phyloP scores from a whole-genome alignment of 2,888 invertebrate species.

The Pemphredon lugubris region DNA sequence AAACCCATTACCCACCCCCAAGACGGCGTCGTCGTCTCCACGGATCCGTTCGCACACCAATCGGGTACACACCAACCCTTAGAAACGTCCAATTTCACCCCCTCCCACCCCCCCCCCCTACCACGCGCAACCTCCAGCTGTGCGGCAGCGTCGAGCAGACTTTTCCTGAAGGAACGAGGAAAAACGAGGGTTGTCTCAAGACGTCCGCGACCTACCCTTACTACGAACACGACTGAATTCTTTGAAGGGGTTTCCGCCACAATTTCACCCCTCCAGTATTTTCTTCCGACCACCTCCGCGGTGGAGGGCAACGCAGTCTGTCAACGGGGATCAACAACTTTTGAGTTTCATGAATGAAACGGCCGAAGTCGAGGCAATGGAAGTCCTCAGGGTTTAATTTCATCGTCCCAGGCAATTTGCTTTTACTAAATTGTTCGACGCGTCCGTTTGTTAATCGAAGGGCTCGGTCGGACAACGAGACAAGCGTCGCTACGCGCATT shows the following conservation, averaged over 20 bases:
- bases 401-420: too few species aligned
- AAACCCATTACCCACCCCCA: constrained; percentile 80
- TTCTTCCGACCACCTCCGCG: constrained; percentile 44
- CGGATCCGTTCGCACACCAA: constrained; percentile 48
- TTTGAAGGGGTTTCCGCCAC: constrained; percentile 59
- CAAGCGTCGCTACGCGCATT: too few species aligned
- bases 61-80: constrained; percentile 44
- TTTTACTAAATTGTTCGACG: too few species aligned
- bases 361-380: constrained; percentile 15
- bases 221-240: constrained; percentile 66
- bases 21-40: constrained; percentile 56
- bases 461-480: too few species aligned
- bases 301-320: constrained; percentile 42
- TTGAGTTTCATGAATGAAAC: constrained; percentile 63
- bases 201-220: constrained; percentile 78
- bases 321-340: constrained; percentile 52
- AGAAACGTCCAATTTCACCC: constrained; percentile 59
- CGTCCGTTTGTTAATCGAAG: too few species aligned
- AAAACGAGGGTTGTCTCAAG: constrained; percentile 75
- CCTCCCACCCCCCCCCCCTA: too few species aligned
- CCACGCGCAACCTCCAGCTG: too few species aligned
- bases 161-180: constrained; percentile 70
- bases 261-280: constrained; percentile 33
- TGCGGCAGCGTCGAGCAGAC: constrained; percentile 39
- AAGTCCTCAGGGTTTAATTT: background rate